These are phyloP conservation scores for Monodelphis domestica DNA, from an alignment of 2,797 vertebrate species.

Conservation along the genomic window DNA sequence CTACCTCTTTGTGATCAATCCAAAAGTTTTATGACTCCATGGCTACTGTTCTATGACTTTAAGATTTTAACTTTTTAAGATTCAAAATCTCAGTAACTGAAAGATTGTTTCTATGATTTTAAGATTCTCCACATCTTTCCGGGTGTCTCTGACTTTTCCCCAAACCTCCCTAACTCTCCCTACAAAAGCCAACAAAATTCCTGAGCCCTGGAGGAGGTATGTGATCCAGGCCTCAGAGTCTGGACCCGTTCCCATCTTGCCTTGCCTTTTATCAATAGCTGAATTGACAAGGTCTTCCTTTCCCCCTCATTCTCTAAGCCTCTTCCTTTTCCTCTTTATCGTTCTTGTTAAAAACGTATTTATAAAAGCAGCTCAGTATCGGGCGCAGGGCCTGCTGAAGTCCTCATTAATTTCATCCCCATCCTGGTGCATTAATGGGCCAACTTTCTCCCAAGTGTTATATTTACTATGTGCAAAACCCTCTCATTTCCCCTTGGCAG, in stretches of 20 bases:
- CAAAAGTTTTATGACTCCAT: neutral
- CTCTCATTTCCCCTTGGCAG: slow-evolving; percentile 7
- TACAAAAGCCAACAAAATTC: neutral
- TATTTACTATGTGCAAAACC: slow-evolving; percentile 6
- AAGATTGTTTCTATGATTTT: neutral
- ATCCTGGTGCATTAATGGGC: slow-evolving; percentile 1
- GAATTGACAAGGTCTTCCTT: slow-evolving; percentile 6
- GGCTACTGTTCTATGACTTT: neutral
- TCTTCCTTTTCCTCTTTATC: slow-evolving; percentile 6
- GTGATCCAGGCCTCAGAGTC: neutral
- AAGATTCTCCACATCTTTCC: neutral
- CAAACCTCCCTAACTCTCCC: neutral
- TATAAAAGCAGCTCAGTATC: neutral
- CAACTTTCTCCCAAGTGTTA: slow-evolving; percentile 8
- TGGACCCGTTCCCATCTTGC: neutral
- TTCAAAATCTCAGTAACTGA: neutral
- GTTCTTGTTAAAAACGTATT: neutral
- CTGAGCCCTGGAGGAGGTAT: neutral
- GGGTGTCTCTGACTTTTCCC: neutral
- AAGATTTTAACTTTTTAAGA: neutral
- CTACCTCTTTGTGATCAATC: neutral
- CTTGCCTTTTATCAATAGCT: neutral
- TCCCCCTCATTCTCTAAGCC: neutral
- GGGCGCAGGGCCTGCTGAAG: neutral
- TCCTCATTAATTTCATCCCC: slow-evolving; percentile 6